phyloP scores from a whole-genome alignment of 2,888 invertebrate species.

The Odontocerum albicorne region DNA sequence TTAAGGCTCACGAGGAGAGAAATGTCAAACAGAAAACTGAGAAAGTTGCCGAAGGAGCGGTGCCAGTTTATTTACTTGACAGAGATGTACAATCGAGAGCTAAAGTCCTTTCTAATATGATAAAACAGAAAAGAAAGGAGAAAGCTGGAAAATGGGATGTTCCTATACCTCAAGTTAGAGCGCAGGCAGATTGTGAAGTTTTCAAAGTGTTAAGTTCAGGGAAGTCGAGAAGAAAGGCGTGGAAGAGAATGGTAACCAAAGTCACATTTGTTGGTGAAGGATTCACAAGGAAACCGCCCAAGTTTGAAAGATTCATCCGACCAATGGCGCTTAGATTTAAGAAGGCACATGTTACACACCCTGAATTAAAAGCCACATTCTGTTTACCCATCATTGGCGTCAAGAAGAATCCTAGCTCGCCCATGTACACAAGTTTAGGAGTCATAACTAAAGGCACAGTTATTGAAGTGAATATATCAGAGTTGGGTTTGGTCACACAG shows the following conservation, averaged over 20 bases:
- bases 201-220: conserved; percentile 91
- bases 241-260: conserved; percentile 99
- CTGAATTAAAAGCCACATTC: conserved; percentile 98
- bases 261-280: conserved; percentile 97
- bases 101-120: conserved; percentile 97
- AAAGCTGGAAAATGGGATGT: conserved; percentile 99
- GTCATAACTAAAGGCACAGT: conserved; percentile 99
- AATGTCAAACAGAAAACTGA: conserved; percentile 85
- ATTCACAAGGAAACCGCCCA: conserved; percentile 98
- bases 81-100: conserved; percentile 92
- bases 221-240: conserved; percentile 91
- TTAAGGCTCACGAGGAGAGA: conserved; percentile 96
- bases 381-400: conserved; percentile 97
- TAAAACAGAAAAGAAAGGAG: conserved; percentile 99
- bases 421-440: conserved; percentile 95
- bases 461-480: conserved; percentile 97
- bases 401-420: conserved; percentile 97
- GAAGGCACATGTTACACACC: conserved; percentile 99
- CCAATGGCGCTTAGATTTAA: conserved; percentile 97
- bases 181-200: conserved; percentile 95
- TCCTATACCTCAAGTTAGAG: conserved; percentile 96
- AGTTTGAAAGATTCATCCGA: conserved; percentile 97
- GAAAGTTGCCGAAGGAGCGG: conserved; percentile 84
- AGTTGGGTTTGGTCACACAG: conserved; percentile 97
- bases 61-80: conserved; percentile 96